Evolutionary conservation across 2,888 invertebrate species (phyloP), one percentile per base, ranked within the genome.

Genomic region (Chromoteleia sp.): DNA sequence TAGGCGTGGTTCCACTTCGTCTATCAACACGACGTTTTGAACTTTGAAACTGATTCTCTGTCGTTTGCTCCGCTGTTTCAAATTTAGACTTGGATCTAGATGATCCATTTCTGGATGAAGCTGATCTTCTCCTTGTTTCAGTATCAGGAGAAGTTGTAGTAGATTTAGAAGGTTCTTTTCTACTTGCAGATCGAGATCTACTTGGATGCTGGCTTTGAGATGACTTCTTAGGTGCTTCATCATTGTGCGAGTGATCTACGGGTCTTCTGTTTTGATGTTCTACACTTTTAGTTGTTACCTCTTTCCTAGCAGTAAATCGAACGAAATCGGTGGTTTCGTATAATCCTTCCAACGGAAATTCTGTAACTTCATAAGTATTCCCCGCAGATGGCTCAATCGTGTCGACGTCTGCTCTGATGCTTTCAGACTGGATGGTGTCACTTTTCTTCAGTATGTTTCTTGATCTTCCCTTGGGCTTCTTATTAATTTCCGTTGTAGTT

Each of bases 341-440:
- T 0, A 77, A 73, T 1, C 12, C 21, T 14, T 76, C 76, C 3
- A 12, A 3, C 3, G 81, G 74, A 50, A 41, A 63, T 58, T 82
- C 82, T 0, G 82, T 75, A 8, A 79, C 82, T 45, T 82, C 81
- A 15, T 77, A 78, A 10, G 81, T 63, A 12, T 25, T 74, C 30
- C 61, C 74, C 5, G 78, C 58, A 7, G 79, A 81, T 43, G 58
- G 33, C 19, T 81, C 80, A 0, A 83, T 81, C 1, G 65, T 39
- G 0, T 83, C 85, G 0, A 81, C 70, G 12, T 89, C 86, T 0
- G 88, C 84, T 25, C 86, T 86, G n/a, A 88, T 78, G 30, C 85
- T 88, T 58, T 89, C 89, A 0, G 87, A 87, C 8, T 84, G 87
- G 0, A 81, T 29, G 10, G 70, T 39, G 3, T 88, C 88, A 1